Conservation (phyloP, 1,140 invertebrate genomes). For the Panagrolaimus sp. region DNA sequence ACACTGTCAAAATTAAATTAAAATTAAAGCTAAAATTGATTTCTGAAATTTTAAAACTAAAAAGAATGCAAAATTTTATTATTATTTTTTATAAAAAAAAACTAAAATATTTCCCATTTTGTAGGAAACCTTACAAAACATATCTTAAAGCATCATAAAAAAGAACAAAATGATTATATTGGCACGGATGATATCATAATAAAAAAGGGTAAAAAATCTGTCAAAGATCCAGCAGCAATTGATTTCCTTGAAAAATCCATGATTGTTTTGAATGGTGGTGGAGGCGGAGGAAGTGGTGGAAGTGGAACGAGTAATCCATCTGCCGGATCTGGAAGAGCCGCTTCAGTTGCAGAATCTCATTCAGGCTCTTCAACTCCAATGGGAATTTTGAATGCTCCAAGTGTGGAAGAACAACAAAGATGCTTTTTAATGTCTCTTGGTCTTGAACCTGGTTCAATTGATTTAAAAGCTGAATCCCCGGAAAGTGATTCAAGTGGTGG, state of each 20-base stretch:
- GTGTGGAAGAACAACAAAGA: slow-evolving; percentile 11
- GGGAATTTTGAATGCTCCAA: slow-evolving; percentile 2
- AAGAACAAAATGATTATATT: slow-evolving; percentile 54
- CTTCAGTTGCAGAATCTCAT: slow-evolving; percentile 18
- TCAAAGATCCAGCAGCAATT: slow-evolving; percentile 52
- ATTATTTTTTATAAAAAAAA: too few species aligned
- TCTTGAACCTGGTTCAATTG: slow-evolving; percentile 46
- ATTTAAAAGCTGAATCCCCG: slow-evolving; percentile 35
- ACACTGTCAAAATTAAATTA: too few species aligned
- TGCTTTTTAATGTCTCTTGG: slow-evolving; percentile 29
- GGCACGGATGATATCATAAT: slow-evolving; percentile 59
- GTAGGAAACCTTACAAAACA: slow-evolving; percentile 59
- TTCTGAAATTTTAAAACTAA: too few species aligned
- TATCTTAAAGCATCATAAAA: slow-evolving; percentile 59
- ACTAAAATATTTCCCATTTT: slow-evolving; percentile 20
- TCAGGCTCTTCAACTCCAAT: slow-evolving; percentile 8
- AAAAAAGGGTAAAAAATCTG: slow-evolving; percentile 57
- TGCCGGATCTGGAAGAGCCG: neutral
- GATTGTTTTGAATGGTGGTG: slow-evolving; percentile 44
- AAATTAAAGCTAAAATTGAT: too few species aligned
- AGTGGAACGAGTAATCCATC: neutral
- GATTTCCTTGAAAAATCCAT: slow-evolving; percentile 59
- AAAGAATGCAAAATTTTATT: too few species aligned
- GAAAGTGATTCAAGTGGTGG: slow-evolving; percentile 30
- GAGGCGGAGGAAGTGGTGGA: neutral